Percentiles rank a stretch among this genome's conserved stretches.
phyloP scores from a whole-genome alignment of 2,888 invertebrate genomes.

The Polia nebulosa region DNA sequence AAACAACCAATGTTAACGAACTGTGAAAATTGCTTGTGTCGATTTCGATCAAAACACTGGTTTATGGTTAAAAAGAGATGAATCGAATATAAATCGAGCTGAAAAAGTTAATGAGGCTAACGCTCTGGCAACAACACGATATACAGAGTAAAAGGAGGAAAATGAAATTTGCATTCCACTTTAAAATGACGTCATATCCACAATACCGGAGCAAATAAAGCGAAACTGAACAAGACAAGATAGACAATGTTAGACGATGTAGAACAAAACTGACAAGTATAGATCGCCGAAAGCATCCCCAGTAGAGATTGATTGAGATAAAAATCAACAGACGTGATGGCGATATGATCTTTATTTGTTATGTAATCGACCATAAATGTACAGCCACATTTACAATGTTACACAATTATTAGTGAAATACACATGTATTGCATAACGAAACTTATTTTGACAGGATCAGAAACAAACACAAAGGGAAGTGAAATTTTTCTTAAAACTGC shows the following conservation, averaged over 20 bases:
- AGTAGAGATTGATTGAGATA: slow-evolving; percentile 80
- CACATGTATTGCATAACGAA: slow-evolving; percentile 57
- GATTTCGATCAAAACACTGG: slow-evolving; percentile 44
- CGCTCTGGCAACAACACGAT: slow-evolving; percentile 59
- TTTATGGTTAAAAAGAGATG: slow-evolving; percentile 44
- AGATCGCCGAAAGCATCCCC: slow-evolving; percentile 74
- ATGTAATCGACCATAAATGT: slow-evolving; percentile 61
- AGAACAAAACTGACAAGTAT: slow-evolving; percentile 72
- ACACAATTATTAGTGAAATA: slow-evolving; percentile 70
- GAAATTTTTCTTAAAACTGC: slow-evolving; percentile 63
- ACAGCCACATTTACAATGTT: slow-evolving; percentile 65
- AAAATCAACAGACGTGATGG: slow-evolving; percentile 77
- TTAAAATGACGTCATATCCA: slow-evolving; percentile 37
- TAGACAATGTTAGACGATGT: slow-evolving; percentile 47
- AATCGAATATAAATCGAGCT: slow-evolving; percentile 41
- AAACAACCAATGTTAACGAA: slow-evolving; percentile 52
- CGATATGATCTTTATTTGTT: slow-evolving; percentile 75
- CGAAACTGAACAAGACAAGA: slow-evolving; percentile 16
- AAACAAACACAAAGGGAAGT: slow-evolving; percentile 50
- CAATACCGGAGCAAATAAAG: slow-evolving; percentile 3
- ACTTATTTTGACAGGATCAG: slow-evolving; percentile 37
- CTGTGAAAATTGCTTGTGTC: slow-evolving; percentile 46
- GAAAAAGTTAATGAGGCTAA: slow-evolving; percentile 61
- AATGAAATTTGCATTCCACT: slow-evolving; percentile 52
- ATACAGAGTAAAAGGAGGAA: slow-evolving; percentile 67